A percentile compares a stretch with the other conserved stretches of the same genome.
phyloP scores from a whole-genome alignment of 2,888 invertebrate species.

The Ophion slaviceki region DNA sequence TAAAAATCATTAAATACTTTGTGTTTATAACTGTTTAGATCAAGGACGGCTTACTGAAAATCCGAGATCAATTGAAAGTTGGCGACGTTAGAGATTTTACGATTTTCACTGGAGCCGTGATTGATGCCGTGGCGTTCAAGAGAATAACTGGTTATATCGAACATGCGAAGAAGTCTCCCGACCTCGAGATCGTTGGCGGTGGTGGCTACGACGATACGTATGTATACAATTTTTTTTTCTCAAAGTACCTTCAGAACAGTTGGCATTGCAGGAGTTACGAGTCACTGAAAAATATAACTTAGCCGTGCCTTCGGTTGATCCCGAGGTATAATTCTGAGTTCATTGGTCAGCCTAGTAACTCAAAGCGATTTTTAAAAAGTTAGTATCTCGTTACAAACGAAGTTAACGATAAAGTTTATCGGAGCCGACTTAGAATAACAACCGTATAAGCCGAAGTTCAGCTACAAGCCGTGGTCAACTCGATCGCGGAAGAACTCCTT shows the following conservation, averaged over 20 bases:
- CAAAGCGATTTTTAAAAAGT: no score
- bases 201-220: slow-evolving; percentile 93
- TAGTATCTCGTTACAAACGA: no score
- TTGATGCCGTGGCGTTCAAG: slow-evolving; percentile 96
- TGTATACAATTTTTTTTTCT: slow-evolving; percentile 65
- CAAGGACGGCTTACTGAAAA: slow-evolving; percentile 89
- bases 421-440: not conserved
- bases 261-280: not conserved
- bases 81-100: slow-evolving; percentile 93
- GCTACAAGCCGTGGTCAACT: no score
- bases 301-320: not conserved
- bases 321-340: no score
- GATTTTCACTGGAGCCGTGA: slow-evolving; percentile 97
- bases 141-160: slow-evolving; percentile 96
- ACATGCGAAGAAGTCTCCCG: slow-evolving; percentile 90
- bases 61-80: slow-evolving; percentile 90
- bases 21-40: slow-evolving; percentile 84
- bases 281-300: not conserved
- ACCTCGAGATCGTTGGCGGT: slow-evolving; percentile 93
- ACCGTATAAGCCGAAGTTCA: no score
- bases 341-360: no score
- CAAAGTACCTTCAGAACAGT: not conserved
- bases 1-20: not conserved
- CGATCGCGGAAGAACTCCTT: no score
- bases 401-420: not conserved